Evolutionary conservation across 2,888 invertebrate species (phyloP).

Genomic region (Epirrita christyi): DNA sequence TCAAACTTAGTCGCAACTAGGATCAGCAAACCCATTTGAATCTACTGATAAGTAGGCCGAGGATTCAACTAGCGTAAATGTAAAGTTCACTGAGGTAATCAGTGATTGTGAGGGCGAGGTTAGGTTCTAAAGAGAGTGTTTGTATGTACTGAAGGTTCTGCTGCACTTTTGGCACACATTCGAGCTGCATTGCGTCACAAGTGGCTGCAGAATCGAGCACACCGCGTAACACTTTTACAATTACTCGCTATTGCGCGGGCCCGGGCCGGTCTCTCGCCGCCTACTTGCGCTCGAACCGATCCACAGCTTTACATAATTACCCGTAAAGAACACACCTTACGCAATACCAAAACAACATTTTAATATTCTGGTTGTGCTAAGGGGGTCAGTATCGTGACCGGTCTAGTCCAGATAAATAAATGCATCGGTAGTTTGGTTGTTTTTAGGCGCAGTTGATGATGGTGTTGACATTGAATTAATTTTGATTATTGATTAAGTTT

Average conservation of each 20-base stretch:
- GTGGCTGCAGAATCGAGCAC: constrained; percentile 67
- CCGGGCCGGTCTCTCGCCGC: constrained; percentile 62
- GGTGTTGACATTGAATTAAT: constrained; percentile 34
- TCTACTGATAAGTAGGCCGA: constrained; percentile 23
- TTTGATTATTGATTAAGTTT: constrained; percentile 17
- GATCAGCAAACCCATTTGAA: constrained; percentile 17
- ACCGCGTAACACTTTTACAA: constrained; percentile 81
- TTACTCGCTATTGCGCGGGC: constrained; percentile 54
- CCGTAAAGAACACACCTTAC: constrained; percentile 75
- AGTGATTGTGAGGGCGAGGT: constrained; percentile 20
- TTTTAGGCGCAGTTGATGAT: constrained; percentile 19
- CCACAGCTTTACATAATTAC: constrained; percentile 79
- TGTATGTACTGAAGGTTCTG: constrained; percentile 56
- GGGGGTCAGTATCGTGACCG: constrained; percentile 55
- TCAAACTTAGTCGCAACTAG: constrained; percentile 6
- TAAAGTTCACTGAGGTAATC: constrained; percentile 33
- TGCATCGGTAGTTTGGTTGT: constrained; percentile 30
- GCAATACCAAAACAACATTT: constrained; percentile 73
- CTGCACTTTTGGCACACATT: constrained; percentile 83
- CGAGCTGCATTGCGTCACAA: constrained; percentile 64
- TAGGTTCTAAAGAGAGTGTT: constrained; percentile 31
- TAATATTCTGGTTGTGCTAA: constrained; percentile 66
- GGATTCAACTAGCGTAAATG: constrained; percentile 22
- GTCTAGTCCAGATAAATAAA: constrained; percentile 34
- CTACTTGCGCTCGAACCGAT: constrained; percentile 67